Base-by-base conservation (phyloP, 1,140 invertebrate genomes). In the Pseudomyrmex pallidus region DNA sequence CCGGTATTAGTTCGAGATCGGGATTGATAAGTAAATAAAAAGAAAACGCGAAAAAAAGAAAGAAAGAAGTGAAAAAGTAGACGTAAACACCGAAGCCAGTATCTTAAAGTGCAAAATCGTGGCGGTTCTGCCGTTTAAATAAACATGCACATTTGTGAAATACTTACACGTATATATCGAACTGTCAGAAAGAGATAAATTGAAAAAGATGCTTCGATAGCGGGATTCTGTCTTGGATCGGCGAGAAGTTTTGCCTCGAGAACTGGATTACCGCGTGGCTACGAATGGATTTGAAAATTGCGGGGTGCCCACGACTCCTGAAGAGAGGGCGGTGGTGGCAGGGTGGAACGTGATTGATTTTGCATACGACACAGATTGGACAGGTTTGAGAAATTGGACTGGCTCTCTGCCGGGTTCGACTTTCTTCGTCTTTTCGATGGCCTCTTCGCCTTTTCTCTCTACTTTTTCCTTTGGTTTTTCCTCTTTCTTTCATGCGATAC, bases 311-410 rank as follows among this genome's bases (percentile, higher is more conserved):
- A 77, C 85, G 70, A 63, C 77, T 64, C 20, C 67, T 15, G 83
- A 78, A 48, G 62, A 61, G 62, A 61, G 73, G 48, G 35, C 48
- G 66, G 67, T 74, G 25, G 74, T 56, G 52, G 62, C 77, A 87
- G 73, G 76, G 84, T 70, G 80, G 82, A 90, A 84, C 88, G 91
- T 94, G 94, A 95, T 95, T 95, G 94, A 95, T 94, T 94, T 94
- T 94, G 94, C 94, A 94, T 94, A 93, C 93, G 94, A 94, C 94
- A 93, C 92, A 91, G 93, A 94, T 95, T 92, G 93, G 94, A 94
- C 93, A 94, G 94, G 91, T 94, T 94, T 94, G 94, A 94, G 93
- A 94, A 94, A 95, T 95, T 94, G 94, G 91, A 93, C 92, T 91
- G 91, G 88, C 91, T 91, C 89, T 90, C 88, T 86, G 90, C 87